Conservation (phyloP, 2,797 vertebrate genomes). For the Pseudomugil tenellus region DNA sequence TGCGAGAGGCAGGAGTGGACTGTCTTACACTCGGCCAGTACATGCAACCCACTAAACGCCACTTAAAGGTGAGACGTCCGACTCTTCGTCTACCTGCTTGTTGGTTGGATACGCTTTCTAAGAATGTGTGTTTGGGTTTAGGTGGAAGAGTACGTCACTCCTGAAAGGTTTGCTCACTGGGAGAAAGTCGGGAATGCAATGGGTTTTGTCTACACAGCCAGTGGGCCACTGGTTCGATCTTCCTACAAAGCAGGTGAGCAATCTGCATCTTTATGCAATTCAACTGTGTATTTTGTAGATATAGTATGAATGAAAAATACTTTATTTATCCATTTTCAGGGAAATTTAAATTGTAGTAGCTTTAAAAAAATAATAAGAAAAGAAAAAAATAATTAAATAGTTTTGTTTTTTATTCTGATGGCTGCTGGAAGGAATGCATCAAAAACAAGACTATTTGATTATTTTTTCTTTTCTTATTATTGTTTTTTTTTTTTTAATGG, state of each 20-base stretch:
- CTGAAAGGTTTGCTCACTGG: constrained; percentile 95
- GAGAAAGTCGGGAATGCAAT: constrained; percentile 92
- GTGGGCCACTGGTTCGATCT: constrained; percentile 95
- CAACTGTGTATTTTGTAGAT: neutral
- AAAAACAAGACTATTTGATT: too few relatives aligned
- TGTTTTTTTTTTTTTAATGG: too few relatives aligned
- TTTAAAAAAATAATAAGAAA: too few relatives aligned
- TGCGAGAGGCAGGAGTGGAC: constrained; percentile 90
- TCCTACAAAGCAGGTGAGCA: constrained; percentile 97
- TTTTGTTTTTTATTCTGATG: too few relatives aligned
- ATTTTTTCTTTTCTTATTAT: too few relatives aligned
- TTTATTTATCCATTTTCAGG: too few relatives aligned
- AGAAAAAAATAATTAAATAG: too few relatives aligned
- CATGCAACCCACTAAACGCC: constrained; percentile 98
- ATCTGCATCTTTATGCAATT: neutral
- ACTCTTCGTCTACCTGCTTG: neutral
- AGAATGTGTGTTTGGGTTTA: constrained; percentile 55
- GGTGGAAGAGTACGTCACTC: constrained; percentile 96
- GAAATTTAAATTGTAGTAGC: too few relatives aligned
- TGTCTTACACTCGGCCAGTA: constrained; percentile 97
- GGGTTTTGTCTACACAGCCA: constrained; percentile 95
- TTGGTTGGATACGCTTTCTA: neutral
- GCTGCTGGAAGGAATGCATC: too few relatives aligned
- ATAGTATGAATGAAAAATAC: too few relatives aligned
- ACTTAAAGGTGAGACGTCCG: constrained; percentile 88